A percentile compares a stretch with the other conserved stretches of the same genome.
phyloP scores from a whole-genome alignment of 2,797 vertebrate species.

The Luscinia megarhynchos region DNA sequence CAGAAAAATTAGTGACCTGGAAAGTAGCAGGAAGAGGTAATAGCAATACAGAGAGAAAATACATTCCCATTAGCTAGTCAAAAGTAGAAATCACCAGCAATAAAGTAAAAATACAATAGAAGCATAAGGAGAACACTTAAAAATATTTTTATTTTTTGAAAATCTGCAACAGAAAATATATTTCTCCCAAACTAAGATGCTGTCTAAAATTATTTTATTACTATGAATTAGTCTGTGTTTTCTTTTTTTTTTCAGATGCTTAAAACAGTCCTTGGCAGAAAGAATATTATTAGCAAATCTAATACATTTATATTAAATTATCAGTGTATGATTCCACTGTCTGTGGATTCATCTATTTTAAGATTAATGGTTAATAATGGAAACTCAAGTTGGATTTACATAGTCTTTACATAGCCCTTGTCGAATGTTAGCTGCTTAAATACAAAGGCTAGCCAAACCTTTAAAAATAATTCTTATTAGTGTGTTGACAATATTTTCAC shows the following conservation, averaged over 20 bases:
- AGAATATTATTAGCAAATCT: background rate
- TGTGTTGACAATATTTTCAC: background rate
- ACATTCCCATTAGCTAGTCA: conserved; percentile 81
- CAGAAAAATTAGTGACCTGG: conserved; percentile 99
- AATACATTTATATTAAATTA: conserved; percentile 24
- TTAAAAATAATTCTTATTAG: background rate
- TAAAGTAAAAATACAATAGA: conserved; percentile 73
- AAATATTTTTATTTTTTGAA: conserved; percentile 68
- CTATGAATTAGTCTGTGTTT: background rate
- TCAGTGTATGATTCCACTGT: conserved; percentile 4
- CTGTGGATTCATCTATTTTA: conserved; percentile 29
- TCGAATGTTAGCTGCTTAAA: background rate
- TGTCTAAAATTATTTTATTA: background rate
- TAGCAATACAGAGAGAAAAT: conserved; percentile 85
- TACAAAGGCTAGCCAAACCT: background rate
- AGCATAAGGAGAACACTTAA: conserved; percentile 35
- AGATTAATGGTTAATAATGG: conserved; percentile 46
- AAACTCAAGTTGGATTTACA: conserved; percentile 21
- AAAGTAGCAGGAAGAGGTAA: conserved; percentile 95
- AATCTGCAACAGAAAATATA: conserved; percentile 31
- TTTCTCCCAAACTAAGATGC: conserved; percentile 4
- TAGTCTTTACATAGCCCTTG: background rate
- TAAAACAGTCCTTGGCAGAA: background rate
- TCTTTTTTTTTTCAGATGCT: background rate
- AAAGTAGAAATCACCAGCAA: conserved; percentile 79